Evolutionary conservation across 2,113 vertebrate species (phyloP).

Genomic region (Paedocypris sp.): DNA sequence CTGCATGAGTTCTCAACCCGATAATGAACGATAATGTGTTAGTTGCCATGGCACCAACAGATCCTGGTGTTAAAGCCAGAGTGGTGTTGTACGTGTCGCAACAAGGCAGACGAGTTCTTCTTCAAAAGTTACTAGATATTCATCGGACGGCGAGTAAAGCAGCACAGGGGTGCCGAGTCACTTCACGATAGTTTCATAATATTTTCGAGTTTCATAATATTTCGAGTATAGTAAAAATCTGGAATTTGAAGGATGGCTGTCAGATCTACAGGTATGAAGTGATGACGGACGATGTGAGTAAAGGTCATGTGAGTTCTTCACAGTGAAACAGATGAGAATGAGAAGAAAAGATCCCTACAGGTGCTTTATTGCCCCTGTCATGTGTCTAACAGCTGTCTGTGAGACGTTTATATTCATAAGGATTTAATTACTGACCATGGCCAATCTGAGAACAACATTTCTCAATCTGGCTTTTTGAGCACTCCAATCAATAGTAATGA

Average conservation of each 20-base stretch:
- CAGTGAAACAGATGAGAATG: neutral
- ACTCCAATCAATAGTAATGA: slow-evolving; percentile 6
- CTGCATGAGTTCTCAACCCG: slow-evolving; percentile 56
- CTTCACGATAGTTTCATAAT: too few relatives aligned
- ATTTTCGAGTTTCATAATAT: too few relatives aligned
- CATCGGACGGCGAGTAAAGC: too few relatives aligned
- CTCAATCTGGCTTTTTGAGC: neutral
- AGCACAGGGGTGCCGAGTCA: too few relatives aligned
- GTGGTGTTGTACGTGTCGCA: slow-evolving; percentile 19
- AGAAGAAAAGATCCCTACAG: neutral
- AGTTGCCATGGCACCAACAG: slow-evolving; percentile 49
- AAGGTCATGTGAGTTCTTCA: neutral
- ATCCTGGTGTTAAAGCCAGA: slow-evolving; percentile 29
- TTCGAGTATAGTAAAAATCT: too few relatives aligned
- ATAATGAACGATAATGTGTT: slow-evolving; percentile 45
- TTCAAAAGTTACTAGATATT: slow-evolving; percentile 22
- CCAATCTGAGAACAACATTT: neutral
- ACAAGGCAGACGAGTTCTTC: slow-evolving; percentile 16
- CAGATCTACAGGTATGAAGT: too few relatives aligned
- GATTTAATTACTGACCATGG: neutral
- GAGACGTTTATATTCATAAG: neutral
- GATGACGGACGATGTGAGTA: neutral
- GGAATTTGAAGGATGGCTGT: too few relatives aligned
- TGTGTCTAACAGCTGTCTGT: slow-evolving; percentile 1
- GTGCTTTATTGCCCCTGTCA: neutral